Conservation (phyloP, 1,140 invertebrate species). For the Sinella curviseta region DNA sequence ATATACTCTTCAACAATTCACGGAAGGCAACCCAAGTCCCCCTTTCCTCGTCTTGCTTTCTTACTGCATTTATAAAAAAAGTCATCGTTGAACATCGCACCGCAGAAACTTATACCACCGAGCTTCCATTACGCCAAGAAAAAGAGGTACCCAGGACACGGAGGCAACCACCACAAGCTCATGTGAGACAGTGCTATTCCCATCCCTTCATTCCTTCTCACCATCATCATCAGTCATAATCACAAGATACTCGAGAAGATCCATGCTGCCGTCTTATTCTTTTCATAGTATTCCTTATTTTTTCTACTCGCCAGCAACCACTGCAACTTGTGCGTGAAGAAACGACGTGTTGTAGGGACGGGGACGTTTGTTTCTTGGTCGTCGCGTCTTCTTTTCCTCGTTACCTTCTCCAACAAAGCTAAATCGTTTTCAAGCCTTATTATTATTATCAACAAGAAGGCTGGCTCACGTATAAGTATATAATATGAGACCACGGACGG, state of each 20-base stretch:
- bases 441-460: slow-evolving; percentile 23
- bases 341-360: not conserved
- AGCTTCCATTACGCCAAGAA: not conserved
- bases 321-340: slow-evolving; percentile 13
- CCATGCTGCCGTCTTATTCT: not conserved
- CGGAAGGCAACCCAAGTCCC: not conserved
- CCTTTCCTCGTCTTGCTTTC: not conserved
- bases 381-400: not conserved
- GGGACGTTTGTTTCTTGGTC: slow-evolving; percentile 10
- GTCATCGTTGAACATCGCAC: not conserved
- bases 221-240: slow-evolving; percentile 14
- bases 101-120: not conserved
- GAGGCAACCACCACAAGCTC: not conserved
- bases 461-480: not conserved
- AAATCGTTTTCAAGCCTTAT: slow-evolving; percentile 21
- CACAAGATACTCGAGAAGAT: not conserved
- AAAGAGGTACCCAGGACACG: not conserved
- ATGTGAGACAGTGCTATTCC: not conserved
- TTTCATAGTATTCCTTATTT: no score
- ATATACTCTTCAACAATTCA: not conserved
- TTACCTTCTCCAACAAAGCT: slow-evolving; percentile 15
- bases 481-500: not conserved
- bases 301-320: not conserved
- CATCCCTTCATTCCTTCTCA: not conserved
- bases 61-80: not conserved